Percentiles rank a stretch among this genome's conserved stretches.
These are phyloP conservation scores for Oedothorax gibbosus DNA, from an alignment of 1,140 invertebrate species.

Conservation along the genomic window DNA sequence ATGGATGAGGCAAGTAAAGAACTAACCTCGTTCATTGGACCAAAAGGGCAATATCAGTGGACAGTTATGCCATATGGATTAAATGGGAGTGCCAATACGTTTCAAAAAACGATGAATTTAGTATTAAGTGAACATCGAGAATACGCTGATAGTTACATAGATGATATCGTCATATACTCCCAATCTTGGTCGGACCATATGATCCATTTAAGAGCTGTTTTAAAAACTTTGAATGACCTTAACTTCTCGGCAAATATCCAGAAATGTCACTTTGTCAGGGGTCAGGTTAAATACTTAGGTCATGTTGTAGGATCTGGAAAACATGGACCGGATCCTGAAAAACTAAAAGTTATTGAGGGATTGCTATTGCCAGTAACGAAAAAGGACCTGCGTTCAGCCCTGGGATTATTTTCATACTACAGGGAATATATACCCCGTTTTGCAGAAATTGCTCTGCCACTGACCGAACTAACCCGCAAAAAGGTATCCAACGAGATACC, in stretches of 20 bases:
- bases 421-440: background rate
- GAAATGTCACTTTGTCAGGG: constrained; percentile 66
- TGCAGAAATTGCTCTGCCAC: background rate
- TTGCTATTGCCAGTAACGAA: constrained; percentile 58
- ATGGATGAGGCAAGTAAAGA: constrained; percentile 62
- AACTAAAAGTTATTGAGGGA: constrained; percentile 65
- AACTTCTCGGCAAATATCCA: constrained; percentile 59
- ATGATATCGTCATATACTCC: background rate
- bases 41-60: constrained; percentile 49
- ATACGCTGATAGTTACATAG: constrained; percentile 12
- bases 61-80: constrained; percentile 64
- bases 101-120: constrained; percentile 64
- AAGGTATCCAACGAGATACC: background rate
- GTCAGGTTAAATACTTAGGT: constrained; percentile 66
- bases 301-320: constrained; percentile 65
- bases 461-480: background rate
- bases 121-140: constrained; percentile 52
- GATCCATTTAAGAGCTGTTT: constrained; percentile 62
- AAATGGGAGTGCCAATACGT: constrained; percentile 64
- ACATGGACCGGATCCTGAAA: constrained; percentile 66
- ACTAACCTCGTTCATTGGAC: constrained; percentile 41
- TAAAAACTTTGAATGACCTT: constrained; percentile 55
- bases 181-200: background rate
- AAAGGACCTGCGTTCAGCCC: background rate
- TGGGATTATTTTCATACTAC: background rate